Evolutionary conservation across 2,797 vertebrate genomes (phyloP), one percentile per base, ranked within the genome.

Genomic region (Alcedo atthis): DNA sequence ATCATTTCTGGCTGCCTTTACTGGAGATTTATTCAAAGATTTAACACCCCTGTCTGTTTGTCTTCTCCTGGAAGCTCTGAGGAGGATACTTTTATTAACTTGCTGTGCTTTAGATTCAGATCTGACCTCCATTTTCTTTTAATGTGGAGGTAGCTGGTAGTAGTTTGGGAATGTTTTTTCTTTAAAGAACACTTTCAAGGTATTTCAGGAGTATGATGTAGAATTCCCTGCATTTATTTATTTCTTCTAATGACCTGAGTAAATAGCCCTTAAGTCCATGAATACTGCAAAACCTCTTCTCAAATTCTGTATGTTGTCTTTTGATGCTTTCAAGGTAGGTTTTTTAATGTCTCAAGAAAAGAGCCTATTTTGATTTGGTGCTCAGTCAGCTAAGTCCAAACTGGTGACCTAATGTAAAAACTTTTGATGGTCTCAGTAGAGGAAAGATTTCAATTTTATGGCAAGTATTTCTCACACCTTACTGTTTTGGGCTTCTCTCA

Each of bases 21-120:
- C 79, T 73, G 70, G 69, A 94, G 94, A 93, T 94, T 92, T 91
- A 93, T 80, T 82, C 8, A 17, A 85, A 92, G 85, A 81, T 95
- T 94, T 93, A 95, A 96, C 94, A 92, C 91, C 69, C 70, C 55
- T 24, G 77, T 90, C 93, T 96, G 85, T 83, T 94, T 93, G 94
- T 89, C 76, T 94, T 94, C 84, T 94, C 37, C 54, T 86, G 78
- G 76, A 91, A 92, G 69, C 82, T 84, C 2, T 10, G 78, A 94
- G 92, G 84, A 95, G 61, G 83, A 89, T 81, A 59, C 69, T 92
- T 92, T 92, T 89, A 95, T 91, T 93, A 92, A 78, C 76, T 92
- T 53, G 58, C 37, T 91, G 0, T 74, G 89, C 67, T 93, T 79
- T 57, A 79, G 76, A 82, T 92, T 85, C 69, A 40, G 43, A 70